A percentile compares a stretch with the other conserved stretches of the same genome.
phyloP scores from a whole-genome alignment of 2,888 invertebrate species.

The Tipula confusa region DNA sequence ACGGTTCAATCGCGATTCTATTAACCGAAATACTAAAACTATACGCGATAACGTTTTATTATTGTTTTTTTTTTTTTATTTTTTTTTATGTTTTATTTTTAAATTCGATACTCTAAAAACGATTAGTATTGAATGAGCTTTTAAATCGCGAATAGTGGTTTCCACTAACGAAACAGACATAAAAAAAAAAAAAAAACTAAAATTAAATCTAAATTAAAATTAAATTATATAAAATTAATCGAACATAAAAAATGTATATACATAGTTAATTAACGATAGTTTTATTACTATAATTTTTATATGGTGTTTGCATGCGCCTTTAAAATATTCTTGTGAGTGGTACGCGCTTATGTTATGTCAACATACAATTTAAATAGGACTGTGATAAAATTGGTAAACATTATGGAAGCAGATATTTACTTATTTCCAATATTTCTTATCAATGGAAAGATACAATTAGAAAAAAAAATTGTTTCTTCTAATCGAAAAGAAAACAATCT shows the following conservation, averaged over 20 bases:
- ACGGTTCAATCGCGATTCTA: not conserved
- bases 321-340: not conserved
- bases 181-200: no score
- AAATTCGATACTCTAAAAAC: not conserved
- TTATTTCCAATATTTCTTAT: not conserved
- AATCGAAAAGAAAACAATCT: not conserved
- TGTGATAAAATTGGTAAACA: conserved; percentile 3
- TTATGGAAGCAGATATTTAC: not conserved
- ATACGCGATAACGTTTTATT: not conserved
- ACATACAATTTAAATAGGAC: not conserved
- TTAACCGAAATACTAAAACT: not conserved
- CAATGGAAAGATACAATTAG: not conserved
- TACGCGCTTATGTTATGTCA: not conserved
- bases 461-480: not conserved
- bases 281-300: not conserved
- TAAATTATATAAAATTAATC: not conserved
- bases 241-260: not conserved
- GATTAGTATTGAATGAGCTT: not conserved
- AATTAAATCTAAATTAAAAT: not conserved
- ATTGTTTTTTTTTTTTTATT: not conserved
- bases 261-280: not conserved
- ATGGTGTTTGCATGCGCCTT: not conserved
- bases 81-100: not conserved
- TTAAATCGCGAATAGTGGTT: not conserved
- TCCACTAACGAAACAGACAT: not conserved